Percentiles rank a stretch among this genome's conserved stretches.
phyloP scores from a whole-genome alignment of 2,113 vertebrate species.

The Haemorhous mexicanus region DNA sequence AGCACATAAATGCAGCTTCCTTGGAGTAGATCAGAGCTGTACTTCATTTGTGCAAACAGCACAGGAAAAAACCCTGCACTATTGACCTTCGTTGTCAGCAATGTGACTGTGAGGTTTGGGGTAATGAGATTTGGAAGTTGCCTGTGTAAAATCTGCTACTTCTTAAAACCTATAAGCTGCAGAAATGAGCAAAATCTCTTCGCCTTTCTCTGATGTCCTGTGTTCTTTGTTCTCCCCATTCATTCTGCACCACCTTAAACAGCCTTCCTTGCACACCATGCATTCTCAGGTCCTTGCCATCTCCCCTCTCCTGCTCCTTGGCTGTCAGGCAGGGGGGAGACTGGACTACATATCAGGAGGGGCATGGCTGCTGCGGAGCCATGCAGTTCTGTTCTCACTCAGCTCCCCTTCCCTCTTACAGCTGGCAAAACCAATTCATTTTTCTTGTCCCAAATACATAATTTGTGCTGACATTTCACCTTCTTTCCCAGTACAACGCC shows the following conservation, averaged over 20 bases:
- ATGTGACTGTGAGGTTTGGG: background rate
- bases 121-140: background rate
- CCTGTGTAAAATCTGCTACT: background rate
- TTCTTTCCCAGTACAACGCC: background rate
- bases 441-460: background rate
- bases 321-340: background rate
- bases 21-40: background rate
- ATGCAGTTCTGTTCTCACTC: background rate
- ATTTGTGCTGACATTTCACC: background rate
- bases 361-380: background rate
- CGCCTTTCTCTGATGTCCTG: background rate
- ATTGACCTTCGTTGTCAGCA: background rate
- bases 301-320: background rate
- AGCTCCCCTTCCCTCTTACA: background rate
- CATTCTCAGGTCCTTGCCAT: background rate
- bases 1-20: background rate
- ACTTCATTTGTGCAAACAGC: background rate
- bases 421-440: background rate
- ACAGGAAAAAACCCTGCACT: rapidly evolving
- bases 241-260: background rate
- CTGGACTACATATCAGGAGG: background rate
- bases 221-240: background rate
- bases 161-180: rapidly evolving
- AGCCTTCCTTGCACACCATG: background rate
- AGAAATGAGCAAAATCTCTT: background rate